These are phyloP conservation scores for Ephestia elutella DNA, from an alignment of 1,140 invertebrate genomes.

Conservation along the genomic window DNA sequence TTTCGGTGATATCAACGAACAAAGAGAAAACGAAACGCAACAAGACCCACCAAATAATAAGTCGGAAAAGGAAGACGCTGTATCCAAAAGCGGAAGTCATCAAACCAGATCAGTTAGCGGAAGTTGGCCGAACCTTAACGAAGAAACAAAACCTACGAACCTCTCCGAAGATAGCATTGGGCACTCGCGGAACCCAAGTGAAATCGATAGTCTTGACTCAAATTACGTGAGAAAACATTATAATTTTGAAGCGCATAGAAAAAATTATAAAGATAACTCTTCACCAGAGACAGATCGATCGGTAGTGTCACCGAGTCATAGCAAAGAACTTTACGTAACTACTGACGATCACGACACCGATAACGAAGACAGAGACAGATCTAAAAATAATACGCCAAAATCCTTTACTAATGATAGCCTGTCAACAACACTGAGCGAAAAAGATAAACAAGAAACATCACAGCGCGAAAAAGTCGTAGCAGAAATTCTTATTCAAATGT, in stretches of 20 bases:
- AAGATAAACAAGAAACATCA: conserved; percentile 30
- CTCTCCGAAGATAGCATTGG: conserved; percentile 66
- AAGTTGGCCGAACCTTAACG: conserved; percentile 66
- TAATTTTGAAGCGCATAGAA: conserved; percentile 67
- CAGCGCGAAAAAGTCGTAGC: conserved; percentile 25
- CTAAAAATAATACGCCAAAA: conserved; percentile 66
- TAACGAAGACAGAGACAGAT: conserved; percentile 49
- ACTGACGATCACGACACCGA: conserved; percentile 58
- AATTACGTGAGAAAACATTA: conserved; percentile 78
- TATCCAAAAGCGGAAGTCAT: conserved; percentile 48
- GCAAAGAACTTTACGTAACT: conserved; percentile 62
- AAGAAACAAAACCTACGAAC: conserved; percentile 57
- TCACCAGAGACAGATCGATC: conserved; percentile 60
- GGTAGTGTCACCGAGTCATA: conserved; percentile 39
- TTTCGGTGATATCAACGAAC: conserved; percentile 68
- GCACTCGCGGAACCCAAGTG: conserved; percentile 71
- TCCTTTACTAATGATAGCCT: conserved; percentile 61
- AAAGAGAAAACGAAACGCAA: conserved; percentile 48
- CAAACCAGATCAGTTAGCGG: conserved; percentile 56
- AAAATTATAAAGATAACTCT: conserved; percentile 66
- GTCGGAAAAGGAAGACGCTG: conserved; percentile 47
- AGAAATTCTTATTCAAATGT: conserved; percentile 40
- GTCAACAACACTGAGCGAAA: conserved; percentile 33
- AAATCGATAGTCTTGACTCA: conserved; percentile 79
- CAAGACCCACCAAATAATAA: conserved; percentile 34